Conservation (phyloP, 1,140 invertebrate species). For the Uloborus diversus region DNA sequence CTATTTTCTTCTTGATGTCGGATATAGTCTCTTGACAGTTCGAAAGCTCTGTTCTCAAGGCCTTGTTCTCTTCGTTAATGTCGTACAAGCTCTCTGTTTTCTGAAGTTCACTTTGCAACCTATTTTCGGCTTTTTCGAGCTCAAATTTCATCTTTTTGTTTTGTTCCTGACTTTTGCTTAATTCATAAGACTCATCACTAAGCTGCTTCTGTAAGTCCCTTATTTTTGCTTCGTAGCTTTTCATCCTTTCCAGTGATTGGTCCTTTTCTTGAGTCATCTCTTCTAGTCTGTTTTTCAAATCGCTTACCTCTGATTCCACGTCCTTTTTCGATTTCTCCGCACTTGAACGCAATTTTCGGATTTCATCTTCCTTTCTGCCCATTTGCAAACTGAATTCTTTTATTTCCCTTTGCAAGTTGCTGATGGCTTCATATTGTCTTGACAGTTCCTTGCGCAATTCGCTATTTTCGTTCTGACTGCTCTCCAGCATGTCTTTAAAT, state of each 20-base stretch:
- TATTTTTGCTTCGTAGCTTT: constrained; percentile 59
- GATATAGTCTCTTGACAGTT: constrained; percentile 45
- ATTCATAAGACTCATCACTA: constrained; percentile 55
- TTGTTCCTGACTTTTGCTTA: constrained; percentile 38
- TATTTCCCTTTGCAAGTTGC: constrained; percentile 58
- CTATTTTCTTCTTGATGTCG: constrained; percentile 33
- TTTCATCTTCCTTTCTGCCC: constrained; percentile 40
- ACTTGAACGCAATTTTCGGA: constrained; percentile 4
- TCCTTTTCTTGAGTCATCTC: constrained; percentile 64
- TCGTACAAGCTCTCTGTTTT: constrained; percentile 46
- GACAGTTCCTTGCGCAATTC: constrained; percentile 59
- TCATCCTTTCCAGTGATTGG: constrained; percentile 59
- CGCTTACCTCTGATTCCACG: constrained; percentile 74
- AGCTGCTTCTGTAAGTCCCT: constrained; percentile 57
- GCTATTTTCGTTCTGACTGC: constrained; percentile 59
- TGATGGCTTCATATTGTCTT: constrained; percentile 58
- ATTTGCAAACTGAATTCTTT: constrained; percentile 33
- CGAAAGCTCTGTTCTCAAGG: constrained; percentile 18
- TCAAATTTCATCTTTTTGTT: constrained; percentile 51
- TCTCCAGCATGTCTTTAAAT: constrained; percentile 22
- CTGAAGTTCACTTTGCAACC: constrained; percentile 39
- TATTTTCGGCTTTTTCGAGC: constrained; percentile 45
- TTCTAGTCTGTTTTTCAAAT: constrained; percentile 77
- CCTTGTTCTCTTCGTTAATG: constrained; percentile 52
- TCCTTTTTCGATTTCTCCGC: constrained; percentile 1